A percentile compares a stretch with the other conserved stretches of the same genome.
Evolutionary conservation across 92 coral and sea anemone species (phyloP).

Genomic region (Nematostella vectensis): DNA sequence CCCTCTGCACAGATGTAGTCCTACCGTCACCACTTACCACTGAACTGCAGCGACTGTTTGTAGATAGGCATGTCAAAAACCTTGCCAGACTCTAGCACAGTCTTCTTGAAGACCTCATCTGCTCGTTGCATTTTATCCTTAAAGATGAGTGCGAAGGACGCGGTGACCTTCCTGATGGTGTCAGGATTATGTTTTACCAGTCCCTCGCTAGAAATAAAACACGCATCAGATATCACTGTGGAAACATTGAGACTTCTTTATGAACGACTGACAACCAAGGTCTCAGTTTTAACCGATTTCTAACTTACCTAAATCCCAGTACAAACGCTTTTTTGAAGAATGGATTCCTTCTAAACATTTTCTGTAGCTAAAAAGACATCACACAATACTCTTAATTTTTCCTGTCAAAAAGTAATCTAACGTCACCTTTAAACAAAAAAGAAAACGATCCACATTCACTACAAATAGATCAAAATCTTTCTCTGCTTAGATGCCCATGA

Average conservation of each 20-base stretch:
- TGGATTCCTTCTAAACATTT: constrained; percentile 58
- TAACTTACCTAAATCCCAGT: constrained; percentile 64
- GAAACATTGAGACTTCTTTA: too few species aligned
- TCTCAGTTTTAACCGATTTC: too few species aligned
- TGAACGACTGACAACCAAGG: too few species aligned
- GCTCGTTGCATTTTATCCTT: constrained; percentile 36
- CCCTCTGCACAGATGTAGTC: too few species aligned
- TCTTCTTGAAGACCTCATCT: constrained; percentile 34
- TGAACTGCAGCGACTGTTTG: constrained; percentile 52
- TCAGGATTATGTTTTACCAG: constrained; percentile 73
- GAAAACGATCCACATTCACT: too few species aligned
- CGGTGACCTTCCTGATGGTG: constrained; percentile 77
- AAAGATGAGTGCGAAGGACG: constrained; percentile 74
- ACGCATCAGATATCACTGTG: too few species aligned
- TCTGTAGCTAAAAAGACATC: constrained; percentile 49
- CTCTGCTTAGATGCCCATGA: too few species aligned
- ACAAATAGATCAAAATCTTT: too few species aligned
- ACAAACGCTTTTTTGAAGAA: constrained; percentile 68
- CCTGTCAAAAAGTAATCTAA: too few species aligned
- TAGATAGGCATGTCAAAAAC: constrained; percentile 95
- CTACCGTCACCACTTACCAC: constrained; percentile 33
- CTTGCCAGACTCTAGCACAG: constrained; percentile 42
- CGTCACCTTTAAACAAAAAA: too few species aligned
- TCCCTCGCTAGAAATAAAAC: constrained; percentile 76
- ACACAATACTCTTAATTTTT: too few species aligned